Conservation (phyloP, 2,113 vertebrate genomes). For the Haliaeetus leucogaster region DNA sequence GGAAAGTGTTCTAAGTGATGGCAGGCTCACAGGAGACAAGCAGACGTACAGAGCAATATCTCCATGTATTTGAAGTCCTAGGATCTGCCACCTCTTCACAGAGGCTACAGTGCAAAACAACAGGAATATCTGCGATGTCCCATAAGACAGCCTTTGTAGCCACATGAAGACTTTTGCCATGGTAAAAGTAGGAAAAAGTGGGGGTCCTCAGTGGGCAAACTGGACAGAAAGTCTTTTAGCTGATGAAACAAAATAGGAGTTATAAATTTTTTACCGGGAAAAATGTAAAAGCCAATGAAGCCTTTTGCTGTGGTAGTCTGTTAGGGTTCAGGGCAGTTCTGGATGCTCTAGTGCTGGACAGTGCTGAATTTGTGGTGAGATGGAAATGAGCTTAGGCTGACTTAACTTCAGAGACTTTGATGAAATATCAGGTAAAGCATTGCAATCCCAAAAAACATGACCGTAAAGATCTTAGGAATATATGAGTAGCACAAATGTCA, state of each 20-base stretch:
- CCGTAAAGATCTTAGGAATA: rapidly evolving
- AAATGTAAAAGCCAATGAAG: not conserved
- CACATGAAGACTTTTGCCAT: not conserved
- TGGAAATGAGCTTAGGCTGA: not conserved
- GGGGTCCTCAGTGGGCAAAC: not conserved
- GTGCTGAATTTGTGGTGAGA: not conserved
- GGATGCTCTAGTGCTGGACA: not conserved
- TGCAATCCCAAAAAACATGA: not conserved
- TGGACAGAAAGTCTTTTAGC: not conserved
- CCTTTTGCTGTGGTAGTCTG: not conserved
- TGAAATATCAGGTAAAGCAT: not conserved
- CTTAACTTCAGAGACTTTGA: not conserved
- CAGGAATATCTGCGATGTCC: not conserved
- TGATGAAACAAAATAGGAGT: not conserved
- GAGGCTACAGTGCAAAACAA: not conserved
- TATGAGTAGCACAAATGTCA: not conserved
- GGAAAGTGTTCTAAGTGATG: not conserved
- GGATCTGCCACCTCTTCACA: not conserved
- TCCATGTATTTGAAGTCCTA: not conserved
- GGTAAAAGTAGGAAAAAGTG: not conserved
- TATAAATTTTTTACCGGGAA: not conserved
- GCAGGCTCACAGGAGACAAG: not conserved
- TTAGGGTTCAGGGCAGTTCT: not conserved
- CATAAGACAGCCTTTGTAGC: not conserved
- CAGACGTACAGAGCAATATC: not conserved